phyloP scores from a whole-genome alignment of 2,888 invertebrate species.

The Dioctria rufipes region DNA sequence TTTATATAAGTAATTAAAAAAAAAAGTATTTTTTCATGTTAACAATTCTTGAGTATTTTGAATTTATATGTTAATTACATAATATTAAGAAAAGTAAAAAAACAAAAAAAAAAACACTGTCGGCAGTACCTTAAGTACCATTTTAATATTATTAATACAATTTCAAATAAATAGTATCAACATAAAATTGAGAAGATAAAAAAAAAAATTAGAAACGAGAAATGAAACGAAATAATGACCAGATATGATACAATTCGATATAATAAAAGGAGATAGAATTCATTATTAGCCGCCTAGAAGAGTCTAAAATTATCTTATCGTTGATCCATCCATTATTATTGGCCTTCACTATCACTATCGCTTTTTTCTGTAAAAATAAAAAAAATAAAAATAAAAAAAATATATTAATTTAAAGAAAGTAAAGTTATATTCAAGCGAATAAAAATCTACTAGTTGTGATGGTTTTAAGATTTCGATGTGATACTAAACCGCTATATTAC shows the following conservation, averaged over 20 bases:
- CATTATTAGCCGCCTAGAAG: slow-evolving; percentile 27
- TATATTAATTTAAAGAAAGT: not conserved
- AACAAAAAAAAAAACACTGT: slow-evolving; percentile 6
- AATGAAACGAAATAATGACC: slow-evolving; percentile 35
- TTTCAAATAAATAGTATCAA: slow-evolving; percentile 43
- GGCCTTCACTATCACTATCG: slow-evolving; percentile 95
- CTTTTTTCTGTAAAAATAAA: slow-evolving; percentile 83
- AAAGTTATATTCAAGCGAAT: no score
- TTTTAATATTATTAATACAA: slow-evolving; percentile 27
- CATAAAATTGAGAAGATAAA: slow-evolving; percentile 25
- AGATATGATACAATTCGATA: slow-evolving; percentile 48
- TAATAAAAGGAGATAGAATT: slow-evolving; percentile 19
- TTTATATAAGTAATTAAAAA: slow-evolving; percentile 23
- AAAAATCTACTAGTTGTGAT: no score
- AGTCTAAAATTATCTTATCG: slow-evolving; percentile 33
- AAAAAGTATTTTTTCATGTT: slow-evolving; percentile 23
- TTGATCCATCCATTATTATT: slow-evolving; percentile 73
- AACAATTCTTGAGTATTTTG: slow-evolving; percentile 37
- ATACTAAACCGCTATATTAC: no score
- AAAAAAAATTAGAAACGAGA: no score
- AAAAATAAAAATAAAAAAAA: slow-evolving; percentile 18
- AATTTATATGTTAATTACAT: not conserved
- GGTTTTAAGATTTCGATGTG: no score
- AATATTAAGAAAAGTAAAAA: not conserved
- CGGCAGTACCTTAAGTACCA: slow-evolving; percentile 34